A percentile compares a stretch with the other conserved stretches of the same genome.
Conservation (phyloP, 2,888 invertebrate genomes). For the Globia sparganii region DNA sequence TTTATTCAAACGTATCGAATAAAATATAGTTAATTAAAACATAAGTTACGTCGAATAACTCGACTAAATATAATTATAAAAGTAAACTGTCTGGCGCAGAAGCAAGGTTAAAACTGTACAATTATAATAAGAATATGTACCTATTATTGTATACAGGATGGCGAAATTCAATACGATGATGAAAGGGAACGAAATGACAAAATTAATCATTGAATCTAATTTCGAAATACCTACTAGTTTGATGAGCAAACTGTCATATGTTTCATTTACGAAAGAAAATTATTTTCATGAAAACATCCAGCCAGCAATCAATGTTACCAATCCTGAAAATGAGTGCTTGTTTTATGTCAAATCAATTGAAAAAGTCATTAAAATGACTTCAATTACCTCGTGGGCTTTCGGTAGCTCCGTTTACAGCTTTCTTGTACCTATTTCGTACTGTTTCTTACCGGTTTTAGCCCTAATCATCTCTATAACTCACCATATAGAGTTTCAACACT, state of each 20-base stretch:
- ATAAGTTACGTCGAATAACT: constrained; percentile 20
- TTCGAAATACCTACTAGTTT: background rate
- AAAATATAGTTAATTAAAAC: constrained; percentile 20
- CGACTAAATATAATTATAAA: constrained; percentile 33
- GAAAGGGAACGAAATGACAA: background rate
- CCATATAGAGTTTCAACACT: background rate
- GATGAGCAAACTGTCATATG: background rate
- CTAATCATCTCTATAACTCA: background rate
- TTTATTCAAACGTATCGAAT: constrained; percentile 23
- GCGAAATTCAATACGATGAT: background rate
- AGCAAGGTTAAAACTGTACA: constrained; percentile 47
- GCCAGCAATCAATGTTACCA: background rate
- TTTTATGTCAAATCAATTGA: background rate
- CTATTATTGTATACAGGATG: background rate
- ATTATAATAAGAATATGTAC: constrained; percentile 17
- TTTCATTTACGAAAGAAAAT: background rate
- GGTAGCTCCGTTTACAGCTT: background rate
- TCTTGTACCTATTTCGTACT: background rate
- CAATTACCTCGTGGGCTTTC: background rate
- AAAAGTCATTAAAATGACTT: background rate
- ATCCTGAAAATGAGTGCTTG: background rate
- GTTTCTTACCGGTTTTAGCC: too few relatives aligned
- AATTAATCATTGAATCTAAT: background rate
- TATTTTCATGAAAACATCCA: background rate
- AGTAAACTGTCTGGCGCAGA: constrained; percentile 36